phyloP scores from a whole-genome alignment of 2,113 vertebrate genomes.

The Benitochromis conjunctus region DNA sequence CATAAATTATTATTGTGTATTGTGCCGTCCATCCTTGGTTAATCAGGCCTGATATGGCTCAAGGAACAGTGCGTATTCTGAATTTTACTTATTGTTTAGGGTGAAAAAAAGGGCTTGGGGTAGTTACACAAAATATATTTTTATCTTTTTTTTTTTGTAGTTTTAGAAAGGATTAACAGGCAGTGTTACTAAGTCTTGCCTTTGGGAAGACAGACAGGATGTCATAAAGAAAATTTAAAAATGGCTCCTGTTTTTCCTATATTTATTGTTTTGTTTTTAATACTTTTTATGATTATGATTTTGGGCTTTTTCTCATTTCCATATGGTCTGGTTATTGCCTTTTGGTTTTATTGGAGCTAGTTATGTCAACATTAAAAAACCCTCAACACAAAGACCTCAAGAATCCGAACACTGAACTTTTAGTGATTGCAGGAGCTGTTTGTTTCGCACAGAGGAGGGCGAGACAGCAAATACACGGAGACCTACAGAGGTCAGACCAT shows the following conservation, averaged over 20 bases:
- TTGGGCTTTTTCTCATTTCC: neutral
- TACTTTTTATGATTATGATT: slow-evolving; percentile 3
- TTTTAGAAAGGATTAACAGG: neutral
- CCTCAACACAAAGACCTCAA: slow-evolving; percentile 33
- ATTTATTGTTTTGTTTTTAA: slow-evolving; percentile 37
- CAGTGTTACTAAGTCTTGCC: neutral
- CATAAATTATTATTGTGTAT: neutral
- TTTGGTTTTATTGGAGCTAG: neutral
- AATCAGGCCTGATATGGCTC: neutral
- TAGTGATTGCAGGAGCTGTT: slow-evolving; percentile 15
- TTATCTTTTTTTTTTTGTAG: slow-evolving; percentile 2
- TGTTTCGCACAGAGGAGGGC: slow-evolving; percentile 3
- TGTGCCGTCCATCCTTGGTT: neutral
- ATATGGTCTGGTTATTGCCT: neutral
- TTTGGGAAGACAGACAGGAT: neutral
- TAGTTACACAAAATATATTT: neutral
- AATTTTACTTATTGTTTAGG: neutral
- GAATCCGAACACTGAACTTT: slow-evolving; percentile 4
- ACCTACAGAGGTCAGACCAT: slow-evolving; percentile 23
- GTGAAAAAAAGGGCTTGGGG: neutral
- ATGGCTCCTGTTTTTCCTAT: neutral
- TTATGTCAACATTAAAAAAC: slow-evolving; percentile 14
- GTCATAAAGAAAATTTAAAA: neutral
- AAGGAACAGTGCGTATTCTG: neutral
- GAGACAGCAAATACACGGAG: slow-evolving; percentile 6